Evolutionary conservation across 2,113 vertebrate species (phyloP).

Genomic region (Motacilla tschutschensis): DNA sequence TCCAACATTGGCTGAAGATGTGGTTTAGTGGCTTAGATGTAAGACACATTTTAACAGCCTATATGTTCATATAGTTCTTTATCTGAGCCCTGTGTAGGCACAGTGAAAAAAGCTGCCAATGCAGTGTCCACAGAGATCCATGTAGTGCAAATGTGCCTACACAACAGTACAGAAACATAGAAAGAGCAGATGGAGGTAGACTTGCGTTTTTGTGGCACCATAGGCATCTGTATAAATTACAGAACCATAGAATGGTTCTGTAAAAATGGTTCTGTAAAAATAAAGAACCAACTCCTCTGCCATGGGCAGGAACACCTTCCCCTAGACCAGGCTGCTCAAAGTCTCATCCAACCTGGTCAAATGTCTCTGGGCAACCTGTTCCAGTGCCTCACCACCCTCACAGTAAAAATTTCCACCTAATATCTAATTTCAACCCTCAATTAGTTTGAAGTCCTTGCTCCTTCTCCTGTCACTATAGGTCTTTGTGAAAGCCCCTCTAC

Average conservation of each 20-base stretch:
- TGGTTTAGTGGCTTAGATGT: background rate
- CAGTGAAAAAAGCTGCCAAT: background rate
- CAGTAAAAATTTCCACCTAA: background rate
- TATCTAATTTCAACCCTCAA: background rate
- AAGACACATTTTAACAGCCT: background rate
- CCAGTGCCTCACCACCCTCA: background rate
- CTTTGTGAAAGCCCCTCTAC: background rate
- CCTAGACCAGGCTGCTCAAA: background rate
- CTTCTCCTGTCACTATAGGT: background rate
- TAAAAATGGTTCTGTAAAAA: too few species aligned
- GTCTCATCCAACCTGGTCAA: background rate
- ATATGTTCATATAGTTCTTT: background rate
- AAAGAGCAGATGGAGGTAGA: background rate
- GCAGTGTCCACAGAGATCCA: background rate
- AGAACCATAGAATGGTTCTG: background rate
- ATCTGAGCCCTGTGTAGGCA: background rate
- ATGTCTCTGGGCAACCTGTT: background rate
- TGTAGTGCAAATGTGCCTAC: background rate
- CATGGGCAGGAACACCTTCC: background rate
- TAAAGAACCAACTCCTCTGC: background rate
- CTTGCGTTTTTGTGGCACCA: background rate
- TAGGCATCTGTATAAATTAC: background rate
- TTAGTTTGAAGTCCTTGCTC: background rate
- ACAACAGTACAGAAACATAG: background rate
- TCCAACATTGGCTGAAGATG: background rate